Evolutionary conservation across 1,140 invertebrate genomes (phyloP).

Genomic region (Panagrolaimus sp.): DNA sequence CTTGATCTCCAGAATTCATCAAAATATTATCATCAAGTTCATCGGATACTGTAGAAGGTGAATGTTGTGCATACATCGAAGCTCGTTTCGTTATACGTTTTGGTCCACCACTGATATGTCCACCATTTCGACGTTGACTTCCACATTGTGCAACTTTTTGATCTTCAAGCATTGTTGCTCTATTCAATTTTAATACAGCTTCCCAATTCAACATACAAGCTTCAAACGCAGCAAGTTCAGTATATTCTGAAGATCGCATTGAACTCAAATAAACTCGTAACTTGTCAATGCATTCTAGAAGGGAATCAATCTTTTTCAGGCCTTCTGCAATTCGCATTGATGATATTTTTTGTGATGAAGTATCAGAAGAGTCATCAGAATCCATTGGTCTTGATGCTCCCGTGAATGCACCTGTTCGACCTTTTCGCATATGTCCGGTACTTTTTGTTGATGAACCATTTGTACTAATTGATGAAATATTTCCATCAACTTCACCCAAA

Average conservation of each 20-base stretch:
- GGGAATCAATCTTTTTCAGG: conserved; percentile 16
- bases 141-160: conserved; percentile 6
- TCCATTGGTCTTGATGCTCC: conserved; percentile 15
- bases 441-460: not conserved
- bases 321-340: conserved; percentile 11
- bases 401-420: not conserved
- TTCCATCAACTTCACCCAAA: conserved; percentile 7
- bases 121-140: conserved; percentile 3
- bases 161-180: not conserved
- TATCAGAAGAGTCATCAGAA: conserved; percentile 29
- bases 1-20: conserved; percentile 25
- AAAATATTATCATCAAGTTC: conserved; percentile 35
- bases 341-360: conserved; percentile 16
- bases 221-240: conserved; percentile 45
- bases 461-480: conserved; percentile 2
- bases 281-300: conserved; percentile 25
- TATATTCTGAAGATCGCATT: conserved; percentile 31
- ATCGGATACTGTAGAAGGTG: conserved; percentile 44
- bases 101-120: not conserved
- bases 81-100: conserved; percentile 22
- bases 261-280: conserved; percentile 16
- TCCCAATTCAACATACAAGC: conserved; percentile 52
- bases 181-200: conserved; percentile 41
- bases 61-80: conserved; percentile 27
- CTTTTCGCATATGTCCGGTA: not conserved